Conservation (phyloP, 2,113 vertebrate species). For the Phainopepla nitens region DNA sequence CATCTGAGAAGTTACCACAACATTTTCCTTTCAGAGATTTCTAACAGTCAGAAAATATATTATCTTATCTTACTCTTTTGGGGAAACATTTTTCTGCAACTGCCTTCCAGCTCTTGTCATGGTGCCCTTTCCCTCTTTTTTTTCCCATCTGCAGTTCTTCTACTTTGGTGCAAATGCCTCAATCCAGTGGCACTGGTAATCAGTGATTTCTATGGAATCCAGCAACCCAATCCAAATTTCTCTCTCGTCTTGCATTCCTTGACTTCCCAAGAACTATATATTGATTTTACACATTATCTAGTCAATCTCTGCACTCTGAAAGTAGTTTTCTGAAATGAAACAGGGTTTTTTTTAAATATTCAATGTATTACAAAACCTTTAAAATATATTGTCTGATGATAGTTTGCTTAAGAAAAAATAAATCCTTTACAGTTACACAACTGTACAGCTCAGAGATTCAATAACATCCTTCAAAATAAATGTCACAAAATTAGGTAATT, state of each 20-base stretch:
- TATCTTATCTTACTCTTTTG: conserved; percentile 34
- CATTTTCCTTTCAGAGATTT: not conserved
- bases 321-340: not conserved
- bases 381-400: not conserved
- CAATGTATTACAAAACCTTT: not conserved
- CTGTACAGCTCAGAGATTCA: not conserved
- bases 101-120: not conserved
- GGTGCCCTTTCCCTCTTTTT: not conserved
- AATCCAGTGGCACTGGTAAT: not conserved
- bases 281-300: not conserved
- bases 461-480: not conserved
- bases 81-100: not conserved
- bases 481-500: not conserved
- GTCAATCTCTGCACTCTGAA: not conserved
- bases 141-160: conserved; percentile 13
- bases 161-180: not conserved
- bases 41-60: not conserved
- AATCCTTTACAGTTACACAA: not conserved
- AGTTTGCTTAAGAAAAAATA: not conserved
- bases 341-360: fast-evolving
- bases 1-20: not conserved
- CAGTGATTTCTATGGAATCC: not conserved
- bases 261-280: not conserved
- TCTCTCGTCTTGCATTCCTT: not conserved
- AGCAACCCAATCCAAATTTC: not conserved